phyloP scores from a whole-genome alignment of 2,888 invertebrate species.

The Eudasyphora cyanicolor region DNA sequence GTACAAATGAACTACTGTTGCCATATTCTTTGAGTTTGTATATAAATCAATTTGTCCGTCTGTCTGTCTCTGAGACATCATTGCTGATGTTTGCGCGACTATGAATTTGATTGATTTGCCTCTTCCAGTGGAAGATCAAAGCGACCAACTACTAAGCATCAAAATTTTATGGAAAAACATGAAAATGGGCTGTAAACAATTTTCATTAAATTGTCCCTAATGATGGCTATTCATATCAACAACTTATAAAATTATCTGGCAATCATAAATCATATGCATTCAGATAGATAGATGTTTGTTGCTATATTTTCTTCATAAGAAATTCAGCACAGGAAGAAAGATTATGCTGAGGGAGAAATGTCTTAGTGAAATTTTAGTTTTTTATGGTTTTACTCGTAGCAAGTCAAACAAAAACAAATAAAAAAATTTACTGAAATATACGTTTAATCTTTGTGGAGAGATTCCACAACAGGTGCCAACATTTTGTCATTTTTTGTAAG shows the following conservation, averaged over 20 bases:
- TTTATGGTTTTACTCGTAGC: too few species aligned
- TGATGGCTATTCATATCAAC: not conserved
- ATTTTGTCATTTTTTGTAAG: too few species aligned
- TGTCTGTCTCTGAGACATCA: not conserved
- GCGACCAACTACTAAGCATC: not conserved
- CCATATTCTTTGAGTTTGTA: not conserved
- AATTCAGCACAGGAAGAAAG: too few species aligned
- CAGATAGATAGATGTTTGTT: too few species aligned
- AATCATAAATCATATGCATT: not conserved
- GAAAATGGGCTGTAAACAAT: not conserved
- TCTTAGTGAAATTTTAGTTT: too few species aligned
- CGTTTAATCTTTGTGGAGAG: too few species aligned
- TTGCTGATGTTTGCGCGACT: not conserved
- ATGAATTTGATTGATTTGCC: slow-evolving; percentile 10
- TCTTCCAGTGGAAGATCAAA: not conserved
- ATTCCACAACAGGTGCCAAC: too few species aligned
- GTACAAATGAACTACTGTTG: not conserved
- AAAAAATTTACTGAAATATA: too few species aligned
- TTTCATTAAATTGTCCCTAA: not conserved
- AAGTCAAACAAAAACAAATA: too few species aligned
- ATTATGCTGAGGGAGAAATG: too few species aligned
- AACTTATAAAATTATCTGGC: not conserved
- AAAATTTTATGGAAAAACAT: not conserved
- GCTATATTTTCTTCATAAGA: not conserved
- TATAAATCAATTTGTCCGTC: not conserved